These are phyloP conservation scores for Alosa sapidissima DNA, from an alignment of 2,797 vertebrate species.

Conservation along the genomic window DNA sequence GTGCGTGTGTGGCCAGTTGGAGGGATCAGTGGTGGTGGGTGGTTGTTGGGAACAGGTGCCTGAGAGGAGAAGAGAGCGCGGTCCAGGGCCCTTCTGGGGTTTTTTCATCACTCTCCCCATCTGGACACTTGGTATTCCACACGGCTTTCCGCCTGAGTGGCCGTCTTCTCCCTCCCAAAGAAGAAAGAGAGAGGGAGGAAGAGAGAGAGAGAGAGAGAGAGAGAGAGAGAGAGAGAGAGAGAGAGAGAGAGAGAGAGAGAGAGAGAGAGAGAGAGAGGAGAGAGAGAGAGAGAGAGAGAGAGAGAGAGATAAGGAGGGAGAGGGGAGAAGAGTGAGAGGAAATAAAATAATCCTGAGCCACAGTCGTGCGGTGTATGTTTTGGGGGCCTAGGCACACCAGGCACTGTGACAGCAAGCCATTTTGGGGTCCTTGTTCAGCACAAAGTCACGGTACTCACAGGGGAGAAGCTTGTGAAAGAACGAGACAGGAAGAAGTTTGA, in stretches of 20 bases:
- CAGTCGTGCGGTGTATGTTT: neutral
- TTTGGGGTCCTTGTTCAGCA: neutral
- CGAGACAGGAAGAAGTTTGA: neutral
- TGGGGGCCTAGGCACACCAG: neutral
- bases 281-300: constrained; percentile 1
- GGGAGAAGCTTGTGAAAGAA: neutral
- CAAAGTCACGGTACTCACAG: neutral
- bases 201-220: neutral
- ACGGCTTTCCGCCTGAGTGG: constrained; percentile 26
- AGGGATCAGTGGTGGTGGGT: neutral
- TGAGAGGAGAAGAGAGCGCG: constrained; percentile 20
- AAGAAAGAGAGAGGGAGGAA: neutral
- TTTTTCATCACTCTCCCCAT: constrained; percentile 43
- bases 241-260: neutral
- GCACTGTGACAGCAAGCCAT: constrained; percentile 18
- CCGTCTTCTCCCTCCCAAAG: constrained; percentile 27
- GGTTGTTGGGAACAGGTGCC: constrained; percentile 21
- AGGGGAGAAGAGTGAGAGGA: neutral
- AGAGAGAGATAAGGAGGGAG: neutral
- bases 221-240: neutral
- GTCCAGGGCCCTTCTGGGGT: neutral
- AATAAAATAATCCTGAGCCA: neutral
- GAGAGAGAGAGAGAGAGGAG: neutral
- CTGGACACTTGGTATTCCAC: constrained; percentile 46
- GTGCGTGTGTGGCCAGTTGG: constrained; percentile 26